These are phyloP conservation scores for Aradus depressus DNA, from an alignment of 2,888 invertebrate species.

Conservation along the genomic window DNA sequence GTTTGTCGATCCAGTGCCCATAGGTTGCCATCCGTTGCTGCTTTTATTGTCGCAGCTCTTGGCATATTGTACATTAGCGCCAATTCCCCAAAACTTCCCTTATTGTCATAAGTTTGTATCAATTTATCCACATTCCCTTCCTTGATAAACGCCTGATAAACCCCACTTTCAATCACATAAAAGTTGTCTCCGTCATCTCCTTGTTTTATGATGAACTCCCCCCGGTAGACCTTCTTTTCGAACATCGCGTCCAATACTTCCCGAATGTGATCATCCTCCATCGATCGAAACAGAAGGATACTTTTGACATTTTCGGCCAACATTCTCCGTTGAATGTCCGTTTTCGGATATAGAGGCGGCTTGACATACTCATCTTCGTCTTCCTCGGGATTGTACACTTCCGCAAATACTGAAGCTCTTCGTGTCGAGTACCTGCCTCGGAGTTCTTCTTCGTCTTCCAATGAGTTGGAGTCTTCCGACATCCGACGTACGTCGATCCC, in stretches of 20 bases:
- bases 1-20: conserved; percentile 98
- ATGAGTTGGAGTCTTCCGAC: background rate
- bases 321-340: conserved; percentile 83
- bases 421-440: conserved; percentile 56
- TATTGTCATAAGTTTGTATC: conserved; percentile 75
- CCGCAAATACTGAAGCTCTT: conserved; percentile 90
- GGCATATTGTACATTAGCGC: conserved; percentile 98
- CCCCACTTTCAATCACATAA: conserved; percentile 81
- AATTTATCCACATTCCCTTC: conserved; percentile 42
- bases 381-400: conserved; percentile 93
- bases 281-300: conserved; percentile 85
- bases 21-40: conserved; percentile 70
- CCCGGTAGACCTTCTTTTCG: conserved; percentile 72
- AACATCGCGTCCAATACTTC: conserved; percentile 97
- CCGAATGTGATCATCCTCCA: conserved; percentile 61
- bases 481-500: too few relatives aligned
- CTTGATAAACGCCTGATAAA: conserved; percentile 59
- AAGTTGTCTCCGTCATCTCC: conserved; percentile 98
- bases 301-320: conserved; percentile 81
- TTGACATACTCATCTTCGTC: conserved; percentile 75
- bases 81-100: conserved; percentile 90
- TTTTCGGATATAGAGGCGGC: conserved; percentile 73
- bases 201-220: conserved; percentile 86
- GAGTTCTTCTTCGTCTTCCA: background rate
- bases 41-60: conserved; percentile 85